phyloP scores from a whole-genome alignment of 2,797 vertebrate species.

The Vireo griseus region DNA sequence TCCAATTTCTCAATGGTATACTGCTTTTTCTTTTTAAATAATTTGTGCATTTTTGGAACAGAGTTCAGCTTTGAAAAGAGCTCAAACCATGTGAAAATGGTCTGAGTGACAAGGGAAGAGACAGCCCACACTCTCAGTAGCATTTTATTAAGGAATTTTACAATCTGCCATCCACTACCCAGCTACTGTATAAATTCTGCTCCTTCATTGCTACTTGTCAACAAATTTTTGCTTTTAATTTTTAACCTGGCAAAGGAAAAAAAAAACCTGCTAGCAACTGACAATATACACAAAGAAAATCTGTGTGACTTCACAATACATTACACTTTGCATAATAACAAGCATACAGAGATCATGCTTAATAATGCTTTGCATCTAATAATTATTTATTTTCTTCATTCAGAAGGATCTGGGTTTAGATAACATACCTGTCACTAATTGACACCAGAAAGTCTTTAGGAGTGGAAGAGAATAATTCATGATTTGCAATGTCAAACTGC shows the following conservation, averaged over 20 bases:
- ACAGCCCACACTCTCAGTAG: neutral
- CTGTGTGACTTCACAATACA: neutral
- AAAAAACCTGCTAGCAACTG: neutral
- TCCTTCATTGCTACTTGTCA: neutral
- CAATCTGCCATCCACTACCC: neutral
- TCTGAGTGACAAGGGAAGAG: neutral
- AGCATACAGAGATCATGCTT: neutral
- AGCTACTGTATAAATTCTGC: neutral
- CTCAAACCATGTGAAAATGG: neutral
- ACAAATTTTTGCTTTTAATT: neutral
- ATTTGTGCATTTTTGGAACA: neutral
- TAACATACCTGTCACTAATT: conserved; percentile 92
- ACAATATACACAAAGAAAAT: neutral
- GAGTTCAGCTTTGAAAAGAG: neutral
- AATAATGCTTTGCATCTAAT: neutral
- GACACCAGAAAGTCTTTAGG: conserved; percentile 97
- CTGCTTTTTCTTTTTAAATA: neutral
- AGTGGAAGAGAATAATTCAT: conserved; percentile 98
- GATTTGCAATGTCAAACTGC: conserved; percentile 97
- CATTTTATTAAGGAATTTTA: neutral
- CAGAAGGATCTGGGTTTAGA: neutral
- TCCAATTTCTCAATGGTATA: neutral
- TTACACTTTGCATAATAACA: neutral
- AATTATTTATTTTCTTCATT: neutral
- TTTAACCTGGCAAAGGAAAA: neutral